These are phyloP conservation scores for Acyrthosiphon pisum DNA, from an alignment of 1,140 invertebrate genomes.

Conservation along the genomic window DNA sequence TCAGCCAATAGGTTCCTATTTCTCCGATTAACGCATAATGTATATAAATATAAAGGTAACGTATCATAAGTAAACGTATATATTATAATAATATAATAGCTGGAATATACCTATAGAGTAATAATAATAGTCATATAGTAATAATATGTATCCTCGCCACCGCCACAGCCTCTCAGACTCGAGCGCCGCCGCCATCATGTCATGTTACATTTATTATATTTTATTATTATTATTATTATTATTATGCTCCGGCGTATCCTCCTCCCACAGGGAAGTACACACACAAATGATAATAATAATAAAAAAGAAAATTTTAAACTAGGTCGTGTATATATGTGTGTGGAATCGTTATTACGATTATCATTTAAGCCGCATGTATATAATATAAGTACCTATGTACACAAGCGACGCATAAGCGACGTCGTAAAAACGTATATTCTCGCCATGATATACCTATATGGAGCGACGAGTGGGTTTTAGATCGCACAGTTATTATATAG, in stretches of 20 bases:
- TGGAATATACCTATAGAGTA: background rate
- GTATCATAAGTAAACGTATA: background rate
- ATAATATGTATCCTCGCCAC: no score
- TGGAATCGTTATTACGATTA: background rate
- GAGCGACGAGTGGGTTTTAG: constrained; percentile 2
- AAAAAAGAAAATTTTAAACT: background rate
- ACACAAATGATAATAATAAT: background rate
- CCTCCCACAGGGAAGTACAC: background rate
- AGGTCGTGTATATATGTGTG: background rate
- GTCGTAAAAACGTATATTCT: background rate
- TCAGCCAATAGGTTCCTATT: background rate
- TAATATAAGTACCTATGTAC: background rate
- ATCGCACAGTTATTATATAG: background rate
- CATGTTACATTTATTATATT: background rate
- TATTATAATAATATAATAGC: background rate
- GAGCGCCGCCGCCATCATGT: background rate
- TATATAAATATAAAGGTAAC: background rate
- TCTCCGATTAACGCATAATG: background rate
- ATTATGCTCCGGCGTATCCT: background rate
- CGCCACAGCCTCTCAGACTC: background rate
- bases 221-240: no score
- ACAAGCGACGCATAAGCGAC: no score
- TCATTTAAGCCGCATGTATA: background rate
- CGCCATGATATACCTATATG: background rate
- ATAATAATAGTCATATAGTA: no score